Percentiles rank a stretch among this genome's conserved stretches.
phyloP scores from a whole-genome alignment of 2,888 invertebrate genomes.

The Phorcus lineatus region DNA sequence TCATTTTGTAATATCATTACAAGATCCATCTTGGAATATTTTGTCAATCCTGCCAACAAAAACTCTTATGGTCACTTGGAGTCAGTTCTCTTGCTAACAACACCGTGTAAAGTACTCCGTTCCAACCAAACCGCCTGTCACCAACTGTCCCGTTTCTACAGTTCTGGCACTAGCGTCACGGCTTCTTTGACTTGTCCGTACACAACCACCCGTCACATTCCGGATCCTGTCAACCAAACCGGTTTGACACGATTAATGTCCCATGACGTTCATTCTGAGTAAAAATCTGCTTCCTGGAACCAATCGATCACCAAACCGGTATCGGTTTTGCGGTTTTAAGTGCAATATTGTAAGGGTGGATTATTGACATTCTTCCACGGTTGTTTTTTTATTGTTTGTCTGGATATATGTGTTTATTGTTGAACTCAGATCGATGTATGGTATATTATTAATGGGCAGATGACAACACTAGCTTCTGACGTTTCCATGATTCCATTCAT shows the following conservation, averaged over 20 bases:
- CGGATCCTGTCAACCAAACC: conserved; percentile 1
- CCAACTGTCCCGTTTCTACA: background rate
- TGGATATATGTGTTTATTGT: background rate
- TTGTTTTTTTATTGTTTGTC: no score
- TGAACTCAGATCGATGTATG: background rate
- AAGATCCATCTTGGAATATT: background rate
- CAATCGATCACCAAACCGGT: conserved; percentile 14
- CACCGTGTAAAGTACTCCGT: background rate
- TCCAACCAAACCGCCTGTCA: background rate
- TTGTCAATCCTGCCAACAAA: background rate
- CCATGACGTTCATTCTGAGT: no score
- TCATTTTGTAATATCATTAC: conserved; percentile 15
- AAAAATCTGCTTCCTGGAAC: background rate
- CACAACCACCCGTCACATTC: background rate
- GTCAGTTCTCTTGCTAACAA: background rate
- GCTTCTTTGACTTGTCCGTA: background rate
- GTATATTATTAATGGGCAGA: conserved; percentile 10
- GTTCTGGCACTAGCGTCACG: background rate
- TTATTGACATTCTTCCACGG: no score
- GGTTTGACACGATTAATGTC: background rate
- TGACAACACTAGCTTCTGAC: no score
- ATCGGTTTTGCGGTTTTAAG: background rate
- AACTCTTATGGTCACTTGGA: no score
- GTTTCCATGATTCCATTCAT: no score
- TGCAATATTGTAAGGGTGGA: no score